These are phyloP conservation scores for Drepanosiphum platanoidis DNA, from an alignment of 2,888 invertebrate species.

Conservation along the genomic window DNA sequence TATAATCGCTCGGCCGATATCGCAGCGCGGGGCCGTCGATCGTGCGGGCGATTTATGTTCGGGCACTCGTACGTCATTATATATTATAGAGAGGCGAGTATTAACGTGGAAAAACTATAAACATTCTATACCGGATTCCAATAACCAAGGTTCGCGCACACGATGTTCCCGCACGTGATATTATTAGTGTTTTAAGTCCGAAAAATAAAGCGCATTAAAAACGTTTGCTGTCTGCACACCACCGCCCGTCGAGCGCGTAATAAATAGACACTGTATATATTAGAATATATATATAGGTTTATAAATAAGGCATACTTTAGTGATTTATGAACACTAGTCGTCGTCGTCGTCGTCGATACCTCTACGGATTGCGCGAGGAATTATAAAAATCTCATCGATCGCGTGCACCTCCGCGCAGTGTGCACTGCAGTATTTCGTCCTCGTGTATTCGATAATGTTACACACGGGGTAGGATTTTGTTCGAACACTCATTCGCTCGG, in stretches of 20 bases:
- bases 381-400: neutral
- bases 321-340: neutral
- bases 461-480: no score
- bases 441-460: no score
- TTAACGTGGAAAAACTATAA: neutral
- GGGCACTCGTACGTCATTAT: neutral
- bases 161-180: neutral
- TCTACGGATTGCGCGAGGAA: neutral
- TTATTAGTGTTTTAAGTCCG: neutral
- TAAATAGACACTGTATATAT: neutral
- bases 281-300: no score
- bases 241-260: neutral
- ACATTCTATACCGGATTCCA: neutral
- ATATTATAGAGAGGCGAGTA: no score
- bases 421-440: no score
- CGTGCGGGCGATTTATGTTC: neutral
- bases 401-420: neutral
- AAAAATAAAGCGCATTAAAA: neutral
- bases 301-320: neutral
- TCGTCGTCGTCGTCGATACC: neutral
- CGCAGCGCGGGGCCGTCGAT: neutral
- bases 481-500: no score
- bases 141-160: neutral
- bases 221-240: neutral
- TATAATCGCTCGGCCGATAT: no score